These are phyloP conservation scores for Parnassius glacialis DNA, from an alignment of 2,888 invertebrate species.

Conservation along the genomic window DNA sequence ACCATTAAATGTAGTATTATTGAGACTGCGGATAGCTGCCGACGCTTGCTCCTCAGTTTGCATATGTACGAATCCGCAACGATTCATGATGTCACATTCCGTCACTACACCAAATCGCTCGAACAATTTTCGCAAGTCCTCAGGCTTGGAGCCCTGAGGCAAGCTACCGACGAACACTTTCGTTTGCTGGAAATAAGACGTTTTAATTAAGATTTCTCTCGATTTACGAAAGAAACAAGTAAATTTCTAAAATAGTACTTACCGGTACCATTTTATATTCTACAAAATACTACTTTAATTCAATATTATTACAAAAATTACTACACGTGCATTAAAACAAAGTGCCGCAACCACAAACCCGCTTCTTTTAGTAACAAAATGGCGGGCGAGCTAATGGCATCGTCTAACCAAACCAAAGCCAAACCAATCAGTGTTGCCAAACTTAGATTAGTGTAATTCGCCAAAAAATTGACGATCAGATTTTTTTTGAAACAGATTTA, in stretches of 20 bases:
- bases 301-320: slow-evolving; percentile 30
- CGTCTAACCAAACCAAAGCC: too few relatives aligned
- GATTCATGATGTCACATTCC: slow-evolving; percentile 96
- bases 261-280: slow-evolving; percentile 67
- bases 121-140: slow-evolving; percentile 91
- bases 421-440: too few relatives aligned
- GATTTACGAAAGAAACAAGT: slow-evolving; percentile 31
- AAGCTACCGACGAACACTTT: slow-evolving; percentile 97
- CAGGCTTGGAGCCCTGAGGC: slow-evolving; percentile 90
- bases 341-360: slow-evolving; percentile 22
- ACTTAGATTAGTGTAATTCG: too few relatives aligned
- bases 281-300: slow-evolving; percentile 26
- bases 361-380: slow-evolving; percentile 29
- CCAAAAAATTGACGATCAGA: too few relatives aligned
- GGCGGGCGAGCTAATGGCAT: slow-evolving; percentile 23
- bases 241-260: slow-evolving; percentile 41
- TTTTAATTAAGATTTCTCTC: slow-evolving; percentile 23
- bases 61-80: slow-evolving; percentile 97
- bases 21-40: slow-evolving; percentile 89
- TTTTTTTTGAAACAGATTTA: too few relatives aligned
- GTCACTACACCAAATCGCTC: slow-evolving; percentile 92
- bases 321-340: slow-evolving; percentile 29
- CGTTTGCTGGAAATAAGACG: slow-evolving; percentile 80
- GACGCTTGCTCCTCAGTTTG: slow-evolving; percentile 90
- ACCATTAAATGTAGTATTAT: slow-evolving; percentile 91